Evolutionary conservation across 1,140 invertebrate species (phyloP).

Genomic region (Muscidifurax raptorellus): DNA sequence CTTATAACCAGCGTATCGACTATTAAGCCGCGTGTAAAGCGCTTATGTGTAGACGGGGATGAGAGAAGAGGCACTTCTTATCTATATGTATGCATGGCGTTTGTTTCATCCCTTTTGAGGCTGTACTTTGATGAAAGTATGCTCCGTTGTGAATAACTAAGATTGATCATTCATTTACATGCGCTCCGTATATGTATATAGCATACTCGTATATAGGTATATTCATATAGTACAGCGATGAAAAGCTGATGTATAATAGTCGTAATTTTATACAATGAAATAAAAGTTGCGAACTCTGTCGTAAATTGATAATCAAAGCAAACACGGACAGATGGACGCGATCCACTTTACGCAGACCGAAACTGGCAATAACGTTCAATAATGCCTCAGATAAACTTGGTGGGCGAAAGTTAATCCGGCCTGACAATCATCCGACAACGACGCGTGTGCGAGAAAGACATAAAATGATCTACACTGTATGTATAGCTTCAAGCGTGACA

Average conservation of each 20-base stretch:
- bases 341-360: neutral
- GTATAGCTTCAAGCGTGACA: neutral
- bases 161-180: too few relatives aligned
- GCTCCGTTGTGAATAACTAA: too few relatives aligned
- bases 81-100: neutral
- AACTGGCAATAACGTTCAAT: neutral
- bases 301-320: neutral
- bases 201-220: too few relatives aligned
- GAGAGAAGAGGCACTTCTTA: neutral
- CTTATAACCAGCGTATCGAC: constrained; percentile 68
- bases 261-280: neutral
- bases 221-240: too few relatives aligned
- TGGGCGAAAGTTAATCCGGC: too few relatives aligned
- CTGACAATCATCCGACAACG: neutral
- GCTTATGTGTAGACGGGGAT: constrained; percentile 55
- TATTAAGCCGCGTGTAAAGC: constrained; percentile 70
- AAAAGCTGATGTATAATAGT: too few relatives aligned
- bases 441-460: neutral
- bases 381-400: neutral
- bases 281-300: neutral
- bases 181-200: too few relatives aligned
- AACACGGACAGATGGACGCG: neutral
- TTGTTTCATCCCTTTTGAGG: neutral
- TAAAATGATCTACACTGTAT: neutral
- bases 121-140: neutral